A percentile compares a stretch with the other conserved stretches of the same genome.
phyloP scores from a whole-genome alignment of 2,888 invertebrate genomes.

The Tenthredo livida region DNA sequence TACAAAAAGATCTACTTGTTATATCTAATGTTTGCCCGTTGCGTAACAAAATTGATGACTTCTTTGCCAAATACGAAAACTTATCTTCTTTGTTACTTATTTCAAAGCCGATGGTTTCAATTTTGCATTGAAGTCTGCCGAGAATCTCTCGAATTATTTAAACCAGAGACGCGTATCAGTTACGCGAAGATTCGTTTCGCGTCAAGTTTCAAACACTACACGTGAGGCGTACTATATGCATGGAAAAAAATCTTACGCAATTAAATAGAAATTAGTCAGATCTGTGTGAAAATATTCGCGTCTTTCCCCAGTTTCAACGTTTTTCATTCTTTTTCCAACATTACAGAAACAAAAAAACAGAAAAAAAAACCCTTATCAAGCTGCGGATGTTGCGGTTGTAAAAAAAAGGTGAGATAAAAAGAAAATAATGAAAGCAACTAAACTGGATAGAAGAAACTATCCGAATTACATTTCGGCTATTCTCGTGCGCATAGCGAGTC shows the following conservation, averaged over 20 bases:
- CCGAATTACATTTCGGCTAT: conserved; percentile 46
- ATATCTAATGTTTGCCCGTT: too few species aligned
- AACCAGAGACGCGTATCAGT: neutral
- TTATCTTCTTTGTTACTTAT: neutral
- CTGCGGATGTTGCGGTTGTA: neutral
- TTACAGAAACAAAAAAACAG: neutral
- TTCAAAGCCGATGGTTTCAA: neutral
- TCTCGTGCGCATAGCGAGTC: conserved; percentile 46
- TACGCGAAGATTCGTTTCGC: neutral
- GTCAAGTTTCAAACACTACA: neutral
- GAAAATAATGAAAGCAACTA: neutral
- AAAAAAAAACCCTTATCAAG: neutral
- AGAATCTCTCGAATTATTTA: neutral
- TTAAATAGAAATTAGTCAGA: neutral
- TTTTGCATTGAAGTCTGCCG: neutral
- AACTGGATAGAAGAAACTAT: neutral
- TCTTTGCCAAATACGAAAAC: neutral
- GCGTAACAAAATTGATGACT: too few species aligned
- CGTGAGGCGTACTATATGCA: too few species aligned
- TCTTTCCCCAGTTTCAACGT: neutral
- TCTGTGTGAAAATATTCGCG: neutral
- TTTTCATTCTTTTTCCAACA: neutral
- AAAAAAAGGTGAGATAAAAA: neutral
- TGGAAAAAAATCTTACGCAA: neutral
- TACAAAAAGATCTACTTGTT: neutral